phyloP scores from a whole-genome alignment of 2,797 vertebrate genomes.

The Trichosurus vulpecula region DNA sequence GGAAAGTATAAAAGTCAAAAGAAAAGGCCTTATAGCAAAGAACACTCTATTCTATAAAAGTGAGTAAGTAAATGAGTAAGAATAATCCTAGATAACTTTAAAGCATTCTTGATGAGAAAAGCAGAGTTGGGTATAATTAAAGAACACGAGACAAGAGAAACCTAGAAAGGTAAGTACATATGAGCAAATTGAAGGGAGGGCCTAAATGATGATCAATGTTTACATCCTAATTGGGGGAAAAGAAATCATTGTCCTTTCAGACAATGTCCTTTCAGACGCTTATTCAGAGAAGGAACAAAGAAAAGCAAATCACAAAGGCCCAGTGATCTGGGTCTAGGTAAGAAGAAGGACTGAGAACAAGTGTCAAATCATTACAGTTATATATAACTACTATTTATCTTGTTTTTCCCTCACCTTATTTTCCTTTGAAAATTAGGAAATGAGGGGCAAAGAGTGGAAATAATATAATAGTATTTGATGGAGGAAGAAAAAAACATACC shows the following conservation, averaged over 20 bases:
- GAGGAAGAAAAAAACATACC: background rate
- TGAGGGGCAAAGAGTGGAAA: background rate
- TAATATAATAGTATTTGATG: background rate
- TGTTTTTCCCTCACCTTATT: background rate
- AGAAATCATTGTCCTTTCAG: background rate
- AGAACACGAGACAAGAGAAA: background rate
- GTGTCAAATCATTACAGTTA: background rate
- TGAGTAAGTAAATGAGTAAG: background rate
- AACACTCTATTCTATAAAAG: background rate
- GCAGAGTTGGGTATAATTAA: background rate
- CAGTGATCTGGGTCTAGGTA: background rate
- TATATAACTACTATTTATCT: background rate
- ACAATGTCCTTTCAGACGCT: background rate
- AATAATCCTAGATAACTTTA: background rate
- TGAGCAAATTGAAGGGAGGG: background rate
- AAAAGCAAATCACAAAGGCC: background rate
- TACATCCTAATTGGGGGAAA: background rate
- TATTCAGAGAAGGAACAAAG: background rate
- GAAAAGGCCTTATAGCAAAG: background rate
- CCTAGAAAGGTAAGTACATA: background rate
- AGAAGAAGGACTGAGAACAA: background rate
- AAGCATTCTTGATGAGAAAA: background rate
- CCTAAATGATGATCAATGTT: background rate
- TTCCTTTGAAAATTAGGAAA: background rate
- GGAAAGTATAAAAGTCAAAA: background rate